Evolutionary conservation across 2,888 invertebrate species (phyloP).

Genomic region (Pristionchus exspectatus): DNA sequence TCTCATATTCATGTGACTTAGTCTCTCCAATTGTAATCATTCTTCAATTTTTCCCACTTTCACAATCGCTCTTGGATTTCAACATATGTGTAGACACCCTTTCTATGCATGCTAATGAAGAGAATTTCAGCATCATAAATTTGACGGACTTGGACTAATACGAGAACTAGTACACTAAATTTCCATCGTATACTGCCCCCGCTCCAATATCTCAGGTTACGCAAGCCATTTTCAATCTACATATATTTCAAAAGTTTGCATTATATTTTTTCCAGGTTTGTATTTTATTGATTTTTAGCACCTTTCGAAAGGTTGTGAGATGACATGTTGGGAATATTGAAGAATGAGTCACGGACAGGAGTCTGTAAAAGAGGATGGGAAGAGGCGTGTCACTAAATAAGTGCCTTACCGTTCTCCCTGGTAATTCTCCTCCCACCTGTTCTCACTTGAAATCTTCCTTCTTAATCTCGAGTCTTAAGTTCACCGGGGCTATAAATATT

Average conservation of each 20-base stretch:
- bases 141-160: not conserved
- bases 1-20: not conserved
- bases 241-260: not conserved
- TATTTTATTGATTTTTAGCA: not conserved
- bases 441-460: not conserved
- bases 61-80: not conserved
- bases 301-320: not conserved
- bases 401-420: not conserved
- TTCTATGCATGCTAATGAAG: slow-evolving; percentile 11
- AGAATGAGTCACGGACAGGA: not conserved
- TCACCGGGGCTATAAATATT: not conserved
- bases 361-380: not conserved
- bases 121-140: not conserved
- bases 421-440: not conserved
- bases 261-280: not conserved
- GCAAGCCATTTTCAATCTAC: not conserved
- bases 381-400: not conserved
- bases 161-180: not conserved
- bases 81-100: not conserved
- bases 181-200: not conserved
- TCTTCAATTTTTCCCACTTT: not conserved
- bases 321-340: not conserved
- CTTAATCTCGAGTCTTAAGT: not conserved
- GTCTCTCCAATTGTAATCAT: not conserved
- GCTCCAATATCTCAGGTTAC: not conserved